Conservation (phyloP, 1,140 invertebrate species). For the Melanaphis sacchari region DNA sequence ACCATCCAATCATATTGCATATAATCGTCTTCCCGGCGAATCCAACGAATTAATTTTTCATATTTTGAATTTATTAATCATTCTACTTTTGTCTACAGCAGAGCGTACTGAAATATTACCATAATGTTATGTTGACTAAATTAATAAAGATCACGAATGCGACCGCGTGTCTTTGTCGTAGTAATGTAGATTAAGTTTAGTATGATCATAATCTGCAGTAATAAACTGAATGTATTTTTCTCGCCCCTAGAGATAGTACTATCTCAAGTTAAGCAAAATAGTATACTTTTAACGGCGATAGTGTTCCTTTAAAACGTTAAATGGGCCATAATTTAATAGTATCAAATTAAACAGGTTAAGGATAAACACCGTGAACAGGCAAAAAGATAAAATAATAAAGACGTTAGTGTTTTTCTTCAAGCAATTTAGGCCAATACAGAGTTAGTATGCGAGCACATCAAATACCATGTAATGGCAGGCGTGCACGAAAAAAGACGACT, state of each 20-base stretch:
- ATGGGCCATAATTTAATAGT: conserved; percentile 39
- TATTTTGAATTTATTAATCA: neutral
- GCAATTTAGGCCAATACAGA: conserved; percentile 40
- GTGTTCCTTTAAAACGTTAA: conserved; percentile 20
- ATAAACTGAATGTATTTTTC: conserved; percentile 22
- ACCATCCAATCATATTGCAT: neutral
- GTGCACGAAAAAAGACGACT: neutral
- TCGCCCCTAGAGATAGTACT: neutral
- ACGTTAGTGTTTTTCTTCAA: conserved; percentile 39
- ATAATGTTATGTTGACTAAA: neutral
- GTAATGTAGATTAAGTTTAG: neutral
- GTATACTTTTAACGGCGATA: conserved; percentile 17
- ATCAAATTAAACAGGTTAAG: conserved; percentile 46
- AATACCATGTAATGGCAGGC: neutral
- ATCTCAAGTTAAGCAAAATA: conserved; percentile 16
- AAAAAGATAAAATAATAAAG: conserved; percentile 53
- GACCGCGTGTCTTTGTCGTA: neutral
- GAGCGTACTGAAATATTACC: neutral
- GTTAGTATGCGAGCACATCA: conserved; percentile 42
- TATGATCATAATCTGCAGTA: neutral
- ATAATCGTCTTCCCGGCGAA: neutral
- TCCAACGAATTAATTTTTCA: neutral
- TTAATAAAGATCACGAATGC: neutral
- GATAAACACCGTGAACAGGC: conserved; percentile 38
- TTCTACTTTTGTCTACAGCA: neutral